Conservation (phyloP, 2,888 invertebrate genomes). For the Tineola bisselliella region DNA sequence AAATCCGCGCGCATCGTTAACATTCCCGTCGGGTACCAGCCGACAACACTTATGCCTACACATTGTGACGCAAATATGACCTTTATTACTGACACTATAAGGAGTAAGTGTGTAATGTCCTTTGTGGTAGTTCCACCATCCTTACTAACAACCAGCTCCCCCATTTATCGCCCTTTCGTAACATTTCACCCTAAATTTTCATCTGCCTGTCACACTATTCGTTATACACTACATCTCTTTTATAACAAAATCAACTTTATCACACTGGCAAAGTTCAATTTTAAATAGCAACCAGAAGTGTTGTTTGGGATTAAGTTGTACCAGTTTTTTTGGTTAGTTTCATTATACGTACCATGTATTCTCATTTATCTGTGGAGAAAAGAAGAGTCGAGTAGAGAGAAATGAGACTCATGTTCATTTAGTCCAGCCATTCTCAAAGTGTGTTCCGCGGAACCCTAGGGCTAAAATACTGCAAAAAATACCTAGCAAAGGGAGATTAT, state of each 20-base stretch:
- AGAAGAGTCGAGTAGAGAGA: no score
- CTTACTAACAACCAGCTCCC: neutral
- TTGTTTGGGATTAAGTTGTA: neutral
- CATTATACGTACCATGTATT: neutral
- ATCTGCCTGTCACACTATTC: neutral
- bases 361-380: neutral
- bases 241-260: neutral
- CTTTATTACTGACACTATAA: neutral
- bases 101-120: neutral
- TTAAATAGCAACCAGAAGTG: neutral
- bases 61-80: neutral
- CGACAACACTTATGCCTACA: neutral
- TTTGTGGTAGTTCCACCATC: neutral
- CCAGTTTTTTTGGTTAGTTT: neutral
- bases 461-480: no score
- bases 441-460: no score
- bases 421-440: no score
- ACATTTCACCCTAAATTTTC: constrained; percentile 25
- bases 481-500: no score
- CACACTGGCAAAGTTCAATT: neutral
- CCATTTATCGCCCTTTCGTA: constrained; percentile 20
- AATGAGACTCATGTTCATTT: no score
- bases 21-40: neutral
- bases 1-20: neutral
- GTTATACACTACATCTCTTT: neutral